Percentiles rank a stretch among this genome's conserved stretches.
Evolutionary conservation across 2,113 vertebrate species (phyloP).

Genomic region (Chunga burmeisteri): DNA sequence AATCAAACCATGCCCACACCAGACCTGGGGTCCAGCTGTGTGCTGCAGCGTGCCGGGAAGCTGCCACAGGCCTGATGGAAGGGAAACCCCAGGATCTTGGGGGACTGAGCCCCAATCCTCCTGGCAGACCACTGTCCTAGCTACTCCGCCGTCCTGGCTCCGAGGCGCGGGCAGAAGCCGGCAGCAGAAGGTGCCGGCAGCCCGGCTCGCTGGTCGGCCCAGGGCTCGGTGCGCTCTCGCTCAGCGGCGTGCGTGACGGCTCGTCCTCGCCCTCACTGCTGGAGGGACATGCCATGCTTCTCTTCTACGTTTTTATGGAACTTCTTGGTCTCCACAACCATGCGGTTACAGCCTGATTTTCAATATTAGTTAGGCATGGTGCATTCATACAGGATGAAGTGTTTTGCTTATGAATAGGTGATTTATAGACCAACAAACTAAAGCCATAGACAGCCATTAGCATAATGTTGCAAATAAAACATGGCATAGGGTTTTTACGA

Average conservation of each 20-base stretch:
- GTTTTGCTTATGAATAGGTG: neutral
- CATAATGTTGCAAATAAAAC: neutral
- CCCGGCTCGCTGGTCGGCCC: no score
- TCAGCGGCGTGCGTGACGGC: fast-evolving
- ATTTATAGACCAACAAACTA: neutral
- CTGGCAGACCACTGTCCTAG: neutral
- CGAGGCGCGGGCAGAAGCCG: neutral
- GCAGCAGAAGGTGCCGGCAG: neutral
- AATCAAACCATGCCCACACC: neutral
- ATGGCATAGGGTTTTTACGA: neutral
- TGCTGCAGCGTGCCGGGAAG: neutral
- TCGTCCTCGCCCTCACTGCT: neutral
- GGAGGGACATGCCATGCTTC: neutral
- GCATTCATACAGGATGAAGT: neutral
- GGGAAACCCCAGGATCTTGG: neutral
- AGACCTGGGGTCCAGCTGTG: neutral
- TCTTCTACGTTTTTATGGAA: neutral
- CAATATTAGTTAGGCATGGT: neutral
- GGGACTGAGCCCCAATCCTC: neutral
- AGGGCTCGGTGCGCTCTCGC: no score
- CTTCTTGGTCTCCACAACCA: neutral
- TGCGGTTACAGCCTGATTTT: neutral
- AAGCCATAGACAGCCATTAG: neutral
- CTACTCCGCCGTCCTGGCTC: neutral
- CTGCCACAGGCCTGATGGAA: neutral